These are phyloP conservation scores for Bubalus kerabau DNA, from an alignment of 2,113 vertebrate genomes.

Conservation along the genomic window DNA sequence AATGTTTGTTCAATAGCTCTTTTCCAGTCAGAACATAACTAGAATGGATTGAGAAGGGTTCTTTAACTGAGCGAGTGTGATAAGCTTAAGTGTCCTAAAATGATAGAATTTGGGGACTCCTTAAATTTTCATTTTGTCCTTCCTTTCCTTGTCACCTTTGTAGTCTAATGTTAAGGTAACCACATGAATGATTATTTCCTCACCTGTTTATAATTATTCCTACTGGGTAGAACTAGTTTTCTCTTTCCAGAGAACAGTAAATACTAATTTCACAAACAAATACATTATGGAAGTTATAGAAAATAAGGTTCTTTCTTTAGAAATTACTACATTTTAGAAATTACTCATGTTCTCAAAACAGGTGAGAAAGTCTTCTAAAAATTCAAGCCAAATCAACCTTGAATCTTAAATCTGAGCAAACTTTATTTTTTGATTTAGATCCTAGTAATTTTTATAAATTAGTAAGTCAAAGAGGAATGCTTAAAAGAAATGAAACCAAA, in stretches of 20 bases:
- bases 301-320: not conserved
- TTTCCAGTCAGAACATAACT: not conserved
- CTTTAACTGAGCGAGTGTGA: not conserved
- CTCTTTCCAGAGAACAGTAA: not conserved
- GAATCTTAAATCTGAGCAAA: not conserved
- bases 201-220: not conserved
- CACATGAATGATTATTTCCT: not conserved
- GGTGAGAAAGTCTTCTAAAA: not conserved
- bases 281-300: not conserved
- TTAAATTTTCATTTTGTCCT: not conserved
- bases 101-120: not conserved
- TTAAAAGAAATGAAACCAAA: slow-evolving; percentile 1
- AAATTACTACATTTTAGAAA: not conserved
- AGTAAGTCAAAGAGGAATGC: not conserved
- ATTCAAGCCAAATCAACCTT: not conserved
- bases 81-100: not conserved
- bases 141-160: not conserved
- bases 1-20: not conserved
- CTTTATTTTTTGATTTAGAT: not conserved
- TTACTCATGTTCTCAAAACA: not conserved
- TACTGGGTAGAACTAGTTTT: not conserved
- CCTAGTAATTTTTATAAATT: not conserved
- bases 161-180: not conserved
- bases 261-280: not conserved
- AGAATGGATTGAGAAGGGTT: not conserved